Base-by-base conservation (phyloP, 2,797 vertebrate genomes). In the Sebastes steindachneri region DNA sequence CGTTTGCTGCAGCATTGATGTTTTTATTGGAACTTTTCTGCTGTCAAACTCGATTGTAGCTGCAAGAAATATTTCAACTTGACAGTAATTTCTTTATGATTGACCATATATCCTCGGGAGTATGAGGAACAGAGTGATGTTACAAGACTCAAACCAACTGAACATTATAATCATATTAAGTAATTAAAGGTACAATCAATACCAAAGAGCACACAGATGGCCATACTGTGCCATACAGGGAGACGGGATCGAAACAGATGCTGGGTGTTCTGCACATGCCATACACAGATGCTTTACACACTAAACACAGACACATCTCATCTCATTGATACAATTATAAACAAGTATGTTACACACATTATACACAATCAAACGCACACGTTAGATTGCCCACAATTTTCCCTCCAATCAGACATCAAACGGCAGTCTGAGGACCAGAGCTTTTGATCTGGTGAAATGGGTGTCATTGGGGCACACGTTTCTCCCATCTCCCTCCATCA, bases 341-440 rank as follows among this genome's bases (percentile, higher is more conserved):
- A 76, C 70, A 86, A 76, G 70, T 54, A 78, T 82, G 73, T 79
- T 70, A 80, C 73, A 75, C 87, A 83, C 79, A 76, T 90, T 71
- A 80, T 73, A 45, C 82, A 67, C 74, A 88, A 71, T 67, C 19
- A 68, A 59, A 70, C 64, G 23, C 82, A 75, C 84, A 67, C 81
- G 21, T 58, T 63, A 78, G 79, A 71, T 84, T 88, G 70, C 72
- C 83, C 75, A 77, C 63, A 84, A 79, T 89, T 90, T 85, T 54
- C 79, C 59, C 77, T 85, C 89, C 89, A 94, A 92, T 94, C 91
- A 95, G 87, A 94, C 90, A 91, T 93, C 88, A 90, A 89, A 88
- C 72, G 64, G 74, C 75, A 37, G 85, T 82, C 68, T 81, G 64
- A 79, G 66, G 48, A 78, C 77, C 83, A 57, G 71, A 59, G 79